Base-by-base conservation (phyloP, 2,888 invertebrate species). In the Yponomeuta evonymella region DNA sequence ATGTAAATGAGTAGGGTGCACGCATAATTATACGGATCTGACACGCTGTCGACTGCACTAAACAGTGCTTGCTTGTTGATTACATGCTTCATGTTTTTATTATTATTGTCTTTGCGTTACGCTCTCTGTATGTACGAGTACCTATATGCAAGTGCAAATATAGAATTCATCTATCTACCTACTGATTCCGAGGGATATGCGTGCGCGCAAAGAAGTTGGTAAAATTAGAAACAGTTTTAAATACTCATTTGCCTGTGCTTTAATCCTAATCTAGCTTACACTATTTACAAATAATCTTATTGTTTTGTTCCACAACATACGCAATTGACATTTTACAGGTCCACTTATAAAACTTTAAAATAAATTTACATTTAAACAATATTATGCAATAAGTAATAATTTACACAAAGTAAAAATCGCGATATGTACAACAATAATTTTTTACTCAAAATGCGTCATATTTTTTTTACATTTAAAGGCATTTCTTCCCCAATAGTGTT, bases 211-310 rank as follows among this genome's bases (percentile, higher is more conserved):
- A 33, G 8, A 43, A 43, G 43, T 1, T 1, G 5, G 8, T 43
- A 4, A 43, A 43, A 43, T 43, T 43, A 43, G 5, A 43, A 8
- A 43, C 43, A 43, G 43, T 9, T 33, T 30, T 12, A 33, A 30
- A 65, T 65, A 29, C 11, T 30, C 1, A 30, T 65, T 65, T 65
- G 8, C 29, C 29, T 9, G 65, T 65, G 29, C 4, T 67, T 43
- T 67, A 48, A 48, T 65, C 29, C 65, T 65, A 29, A 12, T 29
- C 30, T 65, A 29, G 12, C 29, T 23, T 30, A 65, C 65, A 65
- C n/a, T 5, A 65, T 65, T 29, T 65, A 65, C 30, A 65, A 65
- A 65, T 65, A 65, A 65, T 65, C 29, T 29, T 29, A 65, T 30
- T 65, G 11, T 65, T 65, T 65, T 8, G 6, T 65, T 29, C 29